Evolutionary conservation across 2,888 invertebrate species (phyloP).

Genomic region (Zelleria hepariella): DNA sequence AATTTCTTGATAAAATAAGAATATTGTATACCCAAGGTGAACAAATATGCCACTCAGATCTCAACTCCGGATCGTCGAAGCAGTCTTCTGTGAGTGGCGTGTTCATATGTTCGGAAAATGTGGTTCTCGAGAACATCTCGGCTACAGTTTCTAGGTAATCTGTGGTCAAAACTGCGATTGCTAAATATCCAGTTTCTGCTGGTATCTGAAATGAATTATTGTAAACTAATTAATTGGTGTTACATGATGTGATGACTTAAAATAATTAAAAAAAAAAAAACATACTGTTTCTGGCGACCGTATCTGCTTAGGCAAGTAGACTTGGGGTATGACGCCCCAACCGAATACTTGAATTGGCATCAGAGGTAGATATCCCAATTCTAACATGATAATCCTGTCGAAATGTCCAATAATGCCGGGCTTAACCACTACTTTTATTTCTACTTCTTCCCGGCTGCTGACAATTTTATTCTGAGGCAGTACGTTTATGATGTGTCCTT

Average conservation of each 20-base stretch:
- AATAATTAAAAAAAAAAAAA: too few relatives aligned
- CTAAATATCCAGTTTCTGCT: slow-evolving; percentile 55
- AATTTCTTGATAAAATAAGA: neutral
- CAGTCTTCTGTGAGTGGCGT: slow-evolving; percentile 47
- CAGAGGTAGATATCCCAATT: slow-evolving; percentile 71
- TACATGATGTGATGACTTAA: too few relatives aligned
- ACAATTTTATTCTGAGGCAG: slow-evolving; percentile 51
- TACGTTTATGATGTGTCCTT: slow-evolving; percentile 57
- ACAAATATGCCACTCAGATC: slow-evolving; percentile 51
- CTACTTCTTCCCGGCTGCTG: slow-evolving; percentile 43
- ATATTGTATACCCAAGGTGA: slow-evolving; percentile 36
- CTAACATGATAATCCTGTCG: slow-evolving; percentile 49
- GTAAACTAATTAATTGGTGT: too few relatives aligned
- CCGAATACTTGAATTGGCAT: slow-evolving; percentile 67
- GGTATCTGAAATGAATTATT: slow-evolving; percentile 12
- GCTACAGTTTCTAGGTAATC: slow-evolving; percentile 49
- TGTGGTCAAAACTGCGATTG: slow-evolving; percentile 50
- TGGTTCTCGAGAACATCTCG: slow-evolving; percentile 35
- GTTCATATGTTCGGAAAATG: slow-evolving; percentile 23
- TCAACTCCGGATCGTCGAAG: slow-evolving; percentile 47
- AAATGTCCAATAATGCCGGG: slow-evolving; percentile 72
- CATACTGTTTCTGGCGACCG: slow-evolving; percentile 35
- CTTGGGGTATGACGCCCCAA: slow-evolving; percentile 72
- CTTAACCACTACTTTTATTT: slow-evolving; percentile 58
- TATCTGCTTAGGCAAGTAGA: slow-evolving; percentile 63